Evolutionary conservation across 2,797 vertebrate species (phyloP), one percentile per base, ranked within the genome.

Genomic region (Sylvilagus floridanus): DNA sequence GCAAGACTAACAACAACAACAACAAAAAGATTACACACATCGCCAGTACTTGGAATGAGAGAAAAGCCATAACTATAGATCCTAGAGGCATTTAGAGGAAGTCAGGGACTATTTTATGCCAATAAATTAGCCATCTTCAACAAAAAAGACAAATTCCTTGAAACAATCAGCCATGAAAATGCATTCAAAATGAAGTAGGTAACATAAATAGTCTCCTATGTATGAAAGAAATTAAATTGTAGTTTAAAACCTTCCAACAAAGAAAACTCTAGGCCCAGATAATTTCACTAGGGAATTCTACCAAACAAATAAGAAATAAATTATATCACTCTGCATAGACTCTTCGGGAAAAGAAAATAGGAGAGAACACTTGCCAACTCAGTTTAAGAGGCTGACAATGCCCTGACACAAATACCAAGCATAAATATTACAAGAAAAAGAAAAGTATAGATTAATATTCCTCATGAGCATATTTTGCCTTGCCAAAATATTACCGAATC

Each of bases 111-210:
- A 68, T 84, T 83, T 91, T 81, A 81, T 86, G 54, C 13, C 83
- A 95, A 71, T 83, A 13, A 94, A 85, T 3, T 75, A 21, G 57
- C 60, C 4, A 78, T 63, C 6, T 66, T 63, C 86, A 88, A 77
- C 87, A 82, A 84, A 88, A 83, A 7, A 81, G 37, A 88, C 12
- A 91, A 72, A 84, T 79, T 62, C 6, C 54, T 84, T 87, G 47
- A 84, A 87, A 79, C 28, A 87, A 68, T 2, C 26, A 78, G 17
- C 50, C 28, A 52, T 79, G 37, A 81, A 94, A 93, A 0, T 7
- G 84, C 37, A 60, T 47, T 82, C 37, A 63, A 86, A 88, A 82
- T 68, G 50, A 94, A 96, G 86, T 30, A 52, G 30, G 71, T 47
- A 91, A 42, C 26, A 47, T 83, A 35, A 88, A 69, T 85, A 83